Base-by-base conservation (phyloP, 2,888 invertebrate genomes). In the Plusia festucae region DNA sequence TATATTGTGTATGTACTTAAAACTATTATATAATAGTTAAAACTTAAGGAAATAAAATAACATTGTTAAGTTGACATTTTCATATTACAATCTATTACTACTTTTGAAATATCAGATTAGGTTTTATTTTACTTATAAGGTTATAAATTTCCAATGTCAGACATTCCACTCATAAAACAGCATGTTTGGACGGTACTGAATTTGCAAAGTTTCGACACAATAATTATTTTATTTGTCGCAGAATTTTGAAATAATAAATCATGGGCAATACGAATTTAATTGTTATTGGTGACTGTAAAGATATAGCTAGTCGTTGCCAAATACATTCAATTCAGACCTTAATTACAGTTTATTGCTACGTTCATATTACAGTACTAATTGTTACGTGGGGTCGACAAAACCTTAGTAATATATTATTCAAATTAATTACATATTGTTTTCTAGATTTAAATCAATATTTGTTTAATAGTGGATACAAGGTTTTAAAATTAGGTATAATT, bases 131-230 rank as follows among this genome's bases (percentile, higher is more conserved):
- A n/a, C 40, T 15, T 34, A 6, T 40, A n/a, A 40, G n/a, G 40
- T n/a, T n/a, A 6, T 40, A n/a, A 40, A 40, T n/a, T 6, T 4
- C 7, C 40, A 40, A 40, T 40, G 40, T n/a, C 40, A 40, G 40
- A 40, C 40, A 40, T n/a, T 40, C 40, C 6, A 40, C n/a, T 40
- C 40, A n/a, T 40, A 40, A 40, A 40, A n/a, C n/a, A n/a, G 40
- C n/a, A n/a, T 40, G 40, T 30, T 30, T 7, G n/a, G 40, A n/a
- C 40, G 40, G 13, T n/a, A 40, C 40, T 2, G 6, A 40, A 40
- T n/a, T 40, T 40, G 40, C 40, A n/a, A 40, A 40, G 34, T 34
- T 34, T 40, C 15, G n/a, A 40, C 40, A 40, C n/a, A n/a, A 40
- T 40, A n/a, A 40, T 40, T 34, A 34, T 2, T 34, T 40, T 40